These are phyloP conservation scores for Austrofundulus limnaeus DNA, from an alignment of 2,113 vertebrate species.

Conservation along the genomic window DNA sequence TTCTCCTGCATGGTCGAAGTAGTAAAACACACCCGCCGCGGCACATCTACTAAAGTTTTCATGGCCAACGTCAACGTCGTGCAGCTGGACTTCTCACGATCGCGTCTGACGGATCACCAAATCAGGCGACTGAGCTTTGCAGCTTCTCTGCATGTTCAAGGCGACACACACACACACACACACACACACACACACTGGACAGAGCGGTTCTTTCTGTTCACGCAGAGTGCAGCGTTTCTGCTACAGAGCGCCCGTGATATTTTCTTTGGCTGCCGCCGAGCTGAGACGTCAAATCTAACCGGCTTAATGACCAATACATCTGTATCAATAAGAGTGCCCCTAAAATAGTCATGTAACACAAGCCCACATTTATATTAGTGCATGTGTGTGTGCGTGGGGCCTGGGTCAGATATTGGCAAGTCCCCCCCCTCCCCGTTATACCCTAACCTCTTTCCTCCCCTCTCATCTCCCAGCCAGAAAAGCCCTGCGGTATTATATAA, in stretches of 20 bases:
- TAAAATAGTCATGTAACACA: conserved; percentile 74
- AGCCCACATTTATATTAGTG: conserved; percentile 54
- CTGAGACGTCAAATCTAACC: conserved; percentile 72
- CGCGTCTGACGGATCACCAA: background rate
- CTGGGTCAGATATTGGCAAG: conserved; percentile 63
- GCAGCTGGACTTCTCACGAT: background rate
- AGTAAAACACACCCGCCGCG: no score
- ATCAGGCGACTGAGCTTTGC: background rate
- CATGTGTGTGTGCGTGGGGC: conserved; percentile 37
- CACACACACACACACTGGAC: conserved; percentile 42
- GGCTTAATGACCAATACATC: conserved; percentile 83
- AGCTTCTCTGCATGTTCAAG: conserved; percentile 5
- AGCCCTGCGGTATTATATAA: conserved; percentile 36
- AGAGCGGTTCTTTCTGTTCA: conserved; percentile 44
- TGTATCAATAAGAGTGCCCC: conserved; percentile 77
- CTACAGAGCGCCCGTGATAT: conserved; percentile 60
- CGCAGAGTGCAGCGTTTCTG: conserved; percentile 70
- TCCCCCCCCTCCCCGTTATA: conserved; percentile 58
- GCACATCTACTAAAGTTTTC: no score
- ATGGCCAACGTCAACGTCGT: background rate
- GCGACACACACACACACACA: conserved; percentile 30
- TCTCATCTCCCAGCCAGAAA: conserved; percentile 60
- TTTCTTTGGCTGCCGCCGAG: conserved; percentile 74
- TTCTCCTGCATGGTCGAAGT: background rate
- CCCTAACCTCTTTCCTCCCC: conserved; percentile 56